These are phyloP conservation scores for Chionomys nivalis DNA, from an alignment of 2,113 vertebrate genomes.

Conservation along the genomic window DNA sequence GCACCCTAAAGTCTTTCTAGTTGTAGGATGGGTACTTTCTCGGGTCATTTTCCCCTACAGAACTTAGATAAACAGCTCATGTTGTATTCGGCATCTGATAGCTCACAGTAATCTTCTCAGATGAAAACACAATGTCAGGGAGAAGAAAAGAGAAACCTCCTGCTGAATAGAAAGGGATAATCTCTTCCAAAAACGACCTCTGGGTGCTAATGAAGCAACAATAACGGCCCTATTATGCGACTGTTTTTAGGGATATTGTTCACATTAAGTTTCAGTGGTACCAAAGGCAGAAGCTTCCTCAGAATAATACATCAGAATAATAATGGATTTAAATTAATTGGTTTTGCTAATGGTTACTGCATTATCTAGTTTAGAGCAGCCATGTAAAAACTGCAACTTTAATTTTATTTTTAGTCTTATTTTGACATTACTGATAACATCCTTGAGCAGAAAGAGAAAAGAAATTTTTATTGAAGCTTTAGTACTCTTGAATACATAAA, in stretches of 20 bases:
- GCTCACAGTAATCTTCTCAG: constrained; percentile 69
- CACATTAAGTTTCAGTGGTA: constrained; percentile 62
- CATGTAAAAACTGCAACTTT: constrained; percentile 51
- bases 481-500: not conserved
- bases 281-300: constrained; percentile 47
- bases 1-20: constrained; percentile 63
- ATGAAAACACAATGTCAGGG: constrained; percentile 73
- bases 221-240: constrained; percentile 49
- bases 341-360: constrained; percentile 53
- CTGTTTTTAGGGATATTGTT: constrained; percentile 57
- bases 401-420: constrained; percentile 52
- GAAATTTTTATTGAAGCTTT: not conserved
- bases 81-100: constrained; percentile 68
- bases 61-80: constrained; percentile 69
- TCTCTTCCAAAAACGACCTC: constrained; percentile 65
- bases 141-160: constrained; percentile 61
- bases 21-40: constrained; percentile 62
- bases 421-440: constrained; percentile 59
- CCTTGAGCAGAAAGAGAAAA: constrained; percentile 29
- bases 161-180: constrained; percentile 65
- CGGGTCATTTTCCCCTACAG: constrained; percentile 44
- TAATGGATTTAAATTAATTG: constrained; percentile 45
- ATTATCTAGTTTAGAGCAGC: constrained; percentile 54
- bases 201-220: constrained; percentile 74
- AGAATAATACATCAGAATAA: constrained; percentile 59